Evolutionary conservation across 2,113 vertebrate genomes (phyloP).

Genomic region (Reinhardtius hippoglossoides): DNA sequence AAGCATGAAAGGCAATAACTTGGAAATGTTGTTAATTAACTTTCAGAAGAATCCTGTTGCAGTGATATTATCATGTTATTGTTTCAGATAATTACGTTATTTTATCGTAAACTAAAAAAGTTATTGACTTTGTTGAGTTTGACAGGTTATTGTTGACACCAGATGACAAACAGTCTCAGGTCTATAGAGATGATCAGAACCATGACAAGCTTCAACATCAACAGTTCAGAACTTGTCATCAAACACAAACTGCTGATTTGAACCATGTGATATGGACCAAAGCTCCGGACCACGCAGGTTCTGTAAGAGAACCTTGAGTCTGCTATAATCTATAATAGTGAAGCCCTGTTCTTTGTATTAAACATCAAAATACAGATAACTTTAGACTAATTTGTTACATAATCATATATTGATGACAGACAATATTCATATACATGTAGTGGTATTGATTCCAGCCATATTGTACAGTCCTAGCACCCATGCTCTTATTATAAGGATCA

Average conservation of each 20-base stretch:
- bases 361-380: no score
- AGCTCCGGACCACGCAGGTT: not conserved
- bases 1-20: not conserved
- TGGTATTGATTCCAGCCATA: slow-evolving; percentile 1
- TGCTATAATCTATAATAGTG: no score
- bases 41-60: not conserved
- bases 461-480: not conserved
- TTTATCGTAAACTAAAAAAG: no score
- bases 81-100: not conserved
- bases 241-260: not conserved
- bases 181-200: no score
- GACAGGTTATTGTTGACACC: not conserved
- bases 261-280: not conserved
- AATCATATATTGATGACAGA: no score
- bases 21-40: not conserved
- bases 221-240: not conserved
- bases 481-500: not conserved
- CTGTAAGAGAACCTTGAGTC: not conserved
- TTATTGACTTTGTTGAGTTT: not conserved
- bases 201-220: not conserved
- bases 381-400: no score
- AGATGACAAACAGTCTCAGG: no score
- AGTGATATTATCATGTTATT: no score
- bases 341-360: not conserved
- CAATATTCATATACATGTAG: not conserved